Percentiles rank a stretch among this genome's conserved stretches.
These are phyloP conservation scores for Octopus bimaculoides DNA, from an alignment of 1,140 invertebrate species.

Conservation along the genomic window DNA sequence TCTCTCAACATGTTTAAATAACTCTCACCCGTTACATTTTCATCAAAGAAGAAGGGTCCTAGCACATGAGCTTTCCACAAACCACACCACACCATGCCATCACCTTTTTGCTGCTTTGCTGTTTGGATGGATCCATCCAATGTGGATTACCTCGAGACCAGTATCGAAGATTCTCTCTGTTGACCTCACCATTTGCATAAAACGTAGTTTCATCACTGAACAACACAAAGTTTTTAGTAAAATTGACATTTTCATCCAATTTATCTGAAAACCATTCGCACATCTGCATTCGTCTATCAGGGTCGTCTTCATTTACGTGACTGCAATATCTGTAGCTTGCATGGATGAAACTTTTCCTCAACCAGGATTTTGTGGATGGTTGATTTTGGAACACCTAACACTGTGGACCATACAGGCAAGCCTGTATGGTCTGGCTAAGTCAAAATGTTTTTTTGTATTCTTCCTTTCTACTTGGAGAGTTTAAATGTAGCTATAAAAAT, in stretches of 20 bases:
- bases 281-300: not conserved
- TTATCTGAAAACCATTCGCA: conserved; percentile 6
- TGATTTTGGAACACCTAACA: no score
- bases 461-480: no score
- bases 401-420: no score
- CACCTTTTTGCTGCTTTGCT: not conserved
- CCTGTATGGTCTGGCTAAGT: no score
- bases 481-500: no score
- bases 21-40: not conserved
- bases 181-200: not conserved
- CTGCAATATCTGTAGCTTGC: conserved; percentile 10
- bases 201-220: not conserved
- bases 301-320: not conserved
- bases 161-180: conserved; percentile 6
- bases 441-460: no score
- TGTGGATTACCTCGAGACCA: conserved; percentile 4
- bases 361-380: no score
- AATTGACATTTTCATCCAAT: conserved; percentile 6
- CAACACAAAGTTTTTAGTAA: conserved; percentile 3
- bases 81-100: not conserved
- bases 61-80: not conserved
- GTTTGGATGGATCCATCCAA: not conserved
- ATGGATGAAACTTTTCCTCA: conserved; percentile 13
- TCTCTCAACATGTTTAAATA: not conserved
- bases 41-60: not conserved